Evolutionary conservation across 2,888 invertebrate genomes (phyloP), one percentile per base, ranked within the genome.

Genomic region (Troides helena): DNA sequence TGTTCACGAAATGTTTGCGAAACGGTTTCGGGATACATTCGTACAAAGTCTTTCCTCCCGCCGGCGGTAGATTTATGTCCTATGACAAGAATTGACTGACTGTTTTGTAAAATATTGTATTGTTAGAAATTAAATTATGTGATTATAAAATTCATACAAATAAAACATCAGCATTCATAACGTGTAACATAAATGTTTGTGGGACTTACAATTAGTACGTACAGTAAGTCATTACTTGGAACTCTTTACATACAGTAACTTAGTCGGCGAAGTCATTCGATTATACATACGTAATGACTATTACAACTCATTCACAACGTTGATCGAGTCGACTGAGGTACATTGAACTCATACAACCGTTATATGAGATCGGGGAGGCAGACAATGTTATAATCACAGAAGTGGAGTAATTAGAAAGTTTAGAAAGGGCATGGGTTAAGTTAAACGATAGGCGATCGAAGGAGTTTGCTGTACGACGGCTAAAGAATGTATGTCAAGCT

Each of bases 11-110:
- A 84, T 83, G 81, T 82, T 83, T 82, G 83, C 83, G 74, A 82
- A 85, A 82, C 78, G 80, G 79, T 83, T 84, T 81, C 77, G 75
- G 77, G 80, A 80, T 79, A 77, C 76, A 72, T 69, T 71, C 61
- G 70, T 75, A 81, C 78, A 84, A 81, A 80, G 78, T 72, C 73
- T 79, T 74, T 73, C 71, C 71, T 75, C 72, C 73, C 72, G 75
- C 78, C 75, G 69, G 79, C 79, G 85, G 83, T 85, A 85, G 85
- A 90, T 89, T 84, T 86, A 86, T 84, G 81, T 81, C 85, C 74
- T 73, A 78, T 65, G 57, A 50, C 59, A 69, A 66, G 46, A 69
- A 69, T 64, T 60, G 66, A 66, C 62, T 10, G n/a, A 4, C 36
- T 61, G 61, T 43, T 43, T 25, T 25, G 18, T 23, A 7, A 23